Percentiles rank a stretch among this genome's conserved stretches.
Evolutionary conservation across 2,797 vertebrate genomes (phyloP).

Genomic region (Setipinna tenuifilis): DNA sequence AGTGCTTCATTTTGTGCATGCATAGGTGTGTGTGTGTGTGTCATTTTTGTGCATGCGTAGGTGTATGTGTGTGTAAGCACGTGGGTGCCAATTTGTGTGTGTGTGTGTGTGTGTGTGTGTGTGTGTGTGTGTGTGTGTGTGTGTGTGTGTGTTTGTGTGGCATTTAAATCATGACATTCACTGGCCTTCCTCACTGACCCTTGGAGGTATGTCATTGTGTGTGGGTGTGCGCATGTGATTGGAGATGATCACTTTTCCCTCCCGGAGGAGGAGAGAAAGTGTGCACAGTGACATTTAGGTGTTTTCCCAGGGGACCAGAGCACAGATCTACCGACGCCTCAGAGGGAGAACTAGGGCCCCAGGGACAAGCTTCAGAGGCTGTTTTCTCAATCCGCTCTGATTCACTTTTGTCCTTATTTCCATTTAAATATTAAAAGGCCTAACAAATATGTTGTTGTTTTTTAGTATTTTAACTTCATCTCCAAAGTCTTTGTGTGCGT

Average conservation of each 20-base stretch:
- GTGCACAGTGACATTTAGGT: constrained; percentile 22
- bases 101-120: background rate
- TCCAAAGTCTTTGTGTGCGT: too few relatives aligned
- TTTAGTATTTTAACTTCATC: too few relatives aligned
- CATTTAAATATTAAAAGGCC: background rate
- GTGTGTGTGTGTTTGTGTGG: background rate
- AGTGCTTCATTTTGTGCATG: background rate
- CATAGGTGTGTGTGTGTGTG: constrained; percentile 2
- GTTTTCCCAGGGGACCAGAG: background rate
- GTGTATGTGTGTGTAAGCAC: constrained; percentile 32
- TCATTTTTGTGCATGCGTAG: constrained; percentile 5
- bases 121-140: background rate
- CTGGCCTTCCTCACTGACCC: background rate
- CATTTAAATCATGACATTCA: constrained; percentile 24
- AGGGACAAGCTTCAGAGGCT: background rate
- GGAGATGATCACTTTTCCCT: constrained; percentile 8
- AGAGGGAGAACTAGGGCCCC: background rate
- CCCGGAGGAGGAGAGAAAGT: background rate
- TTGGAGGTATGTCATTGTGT: constrained; percentile 15
- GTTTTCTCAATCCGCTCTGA: background rate
- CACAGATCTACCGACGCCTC: background rate
- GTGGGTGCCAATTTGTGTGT: background rate
- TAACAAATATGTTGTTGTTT: background rate
- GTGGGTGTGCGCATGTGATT: constrained; percentile 5
- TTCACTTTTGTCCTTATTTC: background rate